A percentile compares a stretch with the other conserved stretches of the same genome.
Conservation (phyloP, 30 jellyfish, hydroid and myxozoan species). For the Aurelia aurita region DNA sequence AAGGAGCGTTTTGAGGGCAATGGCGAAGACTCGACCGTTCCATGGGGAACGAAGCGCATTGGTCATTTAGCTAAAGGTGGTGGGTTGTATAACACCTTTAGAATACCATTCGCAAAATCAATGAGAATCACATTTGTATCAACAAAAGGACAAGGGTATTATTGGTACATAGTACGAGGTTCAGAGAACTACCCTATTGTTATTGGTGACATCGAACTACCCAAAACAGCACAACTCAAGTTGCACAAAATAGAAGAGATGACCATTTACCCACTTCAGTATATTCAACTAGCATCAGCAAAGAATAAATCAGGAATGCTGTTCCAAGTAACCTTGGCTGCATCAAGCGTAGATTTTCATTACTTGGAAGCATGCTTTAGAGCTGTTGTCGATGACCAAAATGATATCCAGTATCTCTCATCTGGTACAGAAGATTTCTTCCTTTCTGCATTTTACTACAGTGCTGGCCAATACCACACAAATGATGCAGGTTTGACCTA, state of each 20-base stretch:
- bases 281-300: conserved; percentile 55
- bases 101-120: conserved; percentile 82
- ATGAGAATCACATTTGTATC: conserved; percentile 65
- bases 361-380: conserved; percentile 88
- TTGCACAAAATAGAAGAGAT: conserved; percentile 52
- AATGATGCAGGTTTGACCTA: conserved; percentile 86
- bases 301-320: conserved; percentile 67
- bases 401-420: conserved; percentile 70
- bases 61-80: conserved; percentile 87
- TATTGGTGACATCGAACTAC: conserved; percentile 82
- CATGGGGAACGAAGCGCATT: conserved; percentile 85
- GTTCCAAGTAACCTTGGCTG: conserved; percentile 78
- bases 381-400: conserved; percentile 54
- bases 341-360: conserved; percentile 64
- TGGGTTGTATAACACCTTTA: conserved; percentile 81
- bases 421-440: conserved; percentile 94
- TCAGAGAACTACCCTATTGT: conserved; percentile 78
- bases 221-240: conserved; percentile 70
- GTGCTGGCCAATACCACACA: conserved; percentile 77
- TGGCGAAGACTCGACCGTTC: conserved; percentile 51
- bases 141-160: conserved; percentile 45
- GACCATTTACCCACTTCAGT: conserved; percentile 48
- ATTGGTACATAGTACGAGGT: conserved; percentile 83
- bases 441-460: conserved; percentile 80
- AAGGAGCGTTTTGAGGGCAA: not conserved